These are phyloP conservation scores for Pipra filicauda DNA, from an alignment of 2,113 vertebrate species.

Conservation along the genomic window DNA sequence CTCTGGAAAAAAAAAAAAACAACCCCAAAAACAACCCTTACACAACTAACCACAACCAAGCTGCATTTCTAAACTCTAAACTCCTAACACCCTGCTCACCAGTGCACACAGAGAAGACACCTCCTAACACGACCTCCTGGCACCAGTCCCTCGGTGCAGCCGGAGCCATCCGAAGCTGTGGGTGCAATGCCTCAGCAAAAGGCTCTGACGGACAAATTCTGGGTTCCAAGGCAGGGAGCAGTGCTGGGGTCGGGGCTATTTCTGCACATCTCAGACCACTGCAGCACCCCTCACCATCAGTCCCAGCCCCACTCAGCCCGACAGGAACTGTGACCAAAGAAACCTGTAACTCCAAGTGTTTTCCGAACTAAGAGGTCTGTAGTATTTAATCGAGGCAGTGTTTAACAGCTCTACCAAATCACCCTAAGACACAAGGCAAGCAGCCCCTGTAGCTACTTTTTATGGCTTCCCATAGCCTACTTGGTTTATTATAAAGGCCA, in stretches of 20 bases:
- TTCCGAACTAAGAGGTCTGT: neutral
- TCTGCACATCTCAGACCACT: neutral
- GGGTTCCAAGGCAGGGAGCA: neutral
- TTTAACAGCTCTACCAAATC: rapidly evolving
- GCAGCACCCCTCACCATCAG: rapidly evolving
- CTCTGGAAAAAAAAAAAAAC: neutral
- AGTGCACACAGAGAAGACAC: neutral
- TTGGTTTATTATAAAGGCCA: neutral
- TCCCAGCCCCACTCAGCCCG: rapidly evolving
- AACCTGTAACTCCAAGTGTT: neutral
- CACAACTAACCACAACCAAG: neutral
- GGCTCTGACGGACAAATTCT: rapidly evolving
- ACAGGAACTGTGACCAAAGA: neutral
- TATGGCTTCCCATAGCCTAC: neutral
- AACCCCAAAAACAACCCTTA: neutral
- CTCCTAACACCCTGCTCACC: neutral
- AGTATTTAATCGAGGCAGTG: rapidly evolving
- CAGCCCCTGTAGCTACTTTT: neutral
- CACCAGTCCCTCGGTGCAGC: rapidly evolving
- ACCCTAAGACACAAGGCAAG: rapidly evolving
- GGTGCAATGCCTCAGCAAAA: rapidly evolving
- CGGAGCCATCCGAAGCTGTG: neutral
- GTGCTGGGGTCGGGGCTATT: neutral
- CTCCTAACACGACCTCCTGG: neutral
- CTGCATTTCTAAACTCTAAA: neutral